Conservation (phyloP, 2,888 invertebrate species). For the Macrophya alboannulata region DNA sequence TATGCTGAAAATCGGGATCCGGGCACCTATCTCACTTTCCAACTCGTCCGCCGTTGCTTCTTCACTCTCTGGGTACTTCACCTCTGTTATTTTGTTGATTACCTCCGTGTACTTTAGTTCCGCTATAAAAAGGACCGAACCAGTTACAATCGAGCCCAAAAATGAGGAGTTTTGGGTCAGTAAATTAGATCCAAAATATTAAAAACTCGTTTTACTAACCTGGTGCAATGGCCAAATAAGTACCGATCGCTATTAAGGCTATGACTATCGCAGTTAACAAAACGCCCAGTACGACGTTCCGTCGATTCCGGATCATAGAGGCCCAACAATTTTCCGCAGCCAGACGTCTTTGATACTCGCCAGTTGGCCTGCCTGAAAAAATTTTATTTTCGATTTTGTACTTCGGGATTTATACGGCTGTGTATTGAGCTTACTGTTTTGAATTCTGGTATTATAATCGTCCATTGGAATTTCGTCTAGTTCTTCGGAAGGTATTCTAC, state of each 20-base stretch:
- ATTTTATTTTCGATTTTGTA: neutral
- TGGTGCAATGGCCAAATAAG: slow-evolving; percentile 26
- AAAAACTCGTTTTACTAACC: slow-evolving; percentile 7
- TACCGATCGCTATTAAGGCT: slow-evolving; percentile 19
- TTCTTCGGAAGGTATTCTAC: slow-evolving; percentile 54
- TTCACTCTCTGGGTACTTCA: slow-evolving; percentile 1
- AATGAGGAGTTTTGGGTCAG: neutral
- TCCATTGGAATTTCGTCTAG: slow-evolving; percentile 60
- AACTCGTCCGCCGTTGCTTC: neutral
- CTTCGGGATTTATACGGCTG: neutral
- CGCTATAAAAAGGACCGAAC: neutral
- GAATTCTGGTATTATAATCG: neutral
- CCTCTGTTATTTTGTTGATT: neutral
- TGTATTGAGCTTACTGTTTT: neutral
- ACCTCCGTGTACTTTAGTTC: slow-evolving; percentile 11
- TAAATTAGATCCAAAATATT: neutral
- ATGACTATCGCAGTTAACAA: neutral
- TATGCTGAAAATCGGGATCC: neutral
- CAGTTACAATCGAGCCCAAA: neutral
- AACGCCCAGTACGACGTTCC: neutral
- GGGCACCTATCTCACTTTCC: neutral
- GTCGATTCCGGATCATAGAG: neutral
- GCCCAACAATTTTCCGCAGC: slow-evolving; percentile 20
- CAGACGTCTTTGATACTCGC: slow-evolving; percentile 10
- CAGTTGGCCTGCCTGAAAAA: slow-evolving; percentile 13